Percentiles rank a stretch among this genome's conserved stretches.
phyloP scores from a whole-genome alignment of 2,888 invertebrate species.

The Tortricodes alternella region DNA sequence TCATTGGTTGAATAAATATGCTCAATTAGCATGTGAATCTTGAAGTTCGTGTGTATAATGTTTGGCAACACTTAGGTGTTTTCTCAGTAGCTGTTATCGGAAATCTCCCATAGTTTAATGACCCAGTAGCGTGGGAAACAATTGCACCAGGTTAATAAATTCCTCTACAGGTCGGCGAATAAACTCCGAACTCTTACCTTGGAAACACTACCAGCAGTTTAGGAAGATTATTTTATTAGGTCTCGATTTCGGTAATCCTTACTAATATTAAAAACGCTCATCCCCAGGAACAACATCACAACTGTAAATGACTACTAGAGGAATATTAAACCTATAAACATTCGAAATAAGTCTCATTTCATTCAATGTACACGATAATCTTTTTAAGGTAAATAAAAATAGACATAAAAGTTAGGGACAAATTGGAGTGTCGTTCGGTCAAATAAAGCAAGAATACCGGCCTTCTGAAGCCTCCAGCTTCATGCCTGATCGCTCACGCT shows the following conservation, averaged over 20 bases:
- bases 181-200: not conserved
- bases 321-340: no score
- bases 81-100: constrained; percentile 24
- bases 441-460: not conserved
- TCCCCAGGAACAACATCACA: no score
- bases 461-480: not conserved
- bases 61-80: constrained; percentile 15
- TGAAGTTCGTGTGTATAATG: not conserved
- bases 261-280: no score
- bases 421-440: not conserved
- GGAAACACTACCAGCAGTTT: not conserved
- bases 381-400: no score
- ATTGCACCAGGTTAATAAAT: constrained; percentile 19
- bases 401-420: not conserved
- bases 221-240: no score
- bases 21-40: not conserved
- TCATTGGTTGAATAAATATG: not conserved
- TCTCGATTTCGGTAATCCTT: no score
- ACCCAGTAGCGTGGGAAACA: constrained; percentile 5
- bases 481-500: not conserved
- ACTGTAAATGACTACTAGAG: no score
- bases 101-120: constrained; percentile 28
- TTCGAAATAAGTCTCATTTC: no score
- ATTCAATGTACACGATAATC: no score
- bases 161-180: not conserved